These are phyloP conservation scores for Leptodirus hochenwartii DNA, from an alignment of 2,888 invertebrate genomes.

Conservation along the genomic window DNA sequence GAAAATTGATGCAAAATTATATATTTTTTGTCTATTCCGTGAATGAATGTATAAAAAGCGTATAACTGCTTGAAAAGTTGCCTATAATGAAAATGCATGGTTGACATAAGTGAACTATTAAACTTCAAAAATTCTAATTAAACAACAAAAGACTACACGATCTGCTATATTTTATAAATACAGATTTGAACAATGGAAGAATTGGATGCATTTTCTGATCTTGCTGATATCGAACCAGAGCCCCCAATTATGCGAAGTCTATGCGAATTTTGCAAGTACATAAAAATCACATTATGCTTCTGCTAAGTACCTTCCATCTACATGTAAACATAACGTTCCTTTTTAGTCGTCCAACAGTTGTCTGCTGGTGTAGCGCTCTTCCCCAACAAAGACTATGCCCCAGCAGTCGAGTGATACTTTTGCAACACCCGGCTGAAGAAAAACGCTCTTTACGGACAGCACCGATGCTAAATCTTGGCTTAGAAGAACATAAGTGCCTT, in stretches of 20 bases:
- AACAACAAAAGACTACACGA: no score
- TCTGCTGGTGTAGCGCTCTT: constrained; percentile 82
- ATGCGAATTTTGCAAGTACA: constrained; percentile 58
- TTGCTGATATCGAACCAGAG: constrained; percentile 56
- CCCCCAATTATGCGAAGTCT: constrained; percentile 54
- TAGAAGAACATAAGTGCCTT: constrained; percentile 57
- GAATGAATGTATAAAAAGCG: no score
- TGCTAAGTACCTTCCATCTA: background rate
- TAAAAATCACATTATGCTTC: constrained; percentile 11
- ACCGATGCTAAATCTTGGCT: constrained; percentile 66
- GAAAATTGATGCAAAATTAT: no score
- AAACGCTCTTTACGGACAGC: constrained; percentile 77
- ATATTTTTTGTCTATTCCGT: no score
- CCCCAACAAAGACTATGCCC: constrained; percentile 52
- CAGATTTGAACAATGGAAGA: no score
- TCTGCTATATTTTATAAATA: no score
- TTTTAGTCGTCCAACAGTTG: constrained; percentile 56
- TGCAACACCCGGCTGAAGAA: constrained; percentile 90
- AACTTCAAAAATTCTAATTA: no score
- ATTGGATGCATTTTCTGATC: constrained; percentile 44
- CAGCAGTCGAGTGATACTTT: constrained; percentile 52
- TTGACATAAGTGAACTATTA: no score
- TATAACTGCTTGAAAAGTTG: no score
- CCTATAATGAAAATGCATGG: no score
- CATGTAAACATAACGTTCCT: background rate